Evolutionary conservation across 35 echinoderm and acorn worm genomes (phyloP).

Genomic region (Patiria miniata): DNA sequence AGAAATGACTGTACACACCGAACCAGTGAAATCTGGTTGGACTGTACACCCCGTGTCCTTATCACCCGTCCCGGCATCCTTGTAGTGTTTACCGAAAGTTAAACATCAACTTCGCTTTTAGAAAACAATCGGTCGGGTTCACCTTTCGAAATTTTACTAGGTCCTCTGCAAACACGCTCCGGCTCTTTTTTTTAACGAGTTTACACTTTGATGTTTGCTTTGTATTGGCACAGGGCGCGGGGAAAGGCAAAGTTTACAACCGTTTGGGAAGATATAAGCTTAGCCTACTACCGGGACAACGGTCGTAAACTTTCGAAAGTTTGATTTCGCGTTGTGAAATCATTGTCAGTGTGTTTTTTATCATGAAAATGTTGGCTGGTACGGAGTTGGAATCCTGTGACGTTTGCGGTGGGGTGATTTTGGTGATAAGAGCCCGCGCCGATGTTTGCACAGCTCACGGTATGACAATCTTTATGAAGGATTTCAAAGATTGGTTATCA

Average conservation of each 20-base stretch:
- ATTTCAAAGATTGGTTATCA: neutral
- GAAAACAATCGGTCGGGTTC: constrained; percentile 23
- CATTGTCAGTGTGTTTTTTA: neutral
- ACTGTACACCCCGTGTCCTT: neutral
- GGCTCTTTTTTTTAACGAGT: constrained; percentile 6
- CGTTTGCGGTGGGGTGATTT: constrained; percentile 27
- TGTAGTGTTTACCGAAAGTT: constrained; percentile 21
- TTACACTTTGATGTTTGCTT: neutral
- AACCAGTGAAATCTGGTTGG: constrained; percentile 12
- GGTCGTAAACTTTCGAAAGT: constrained; percentile 33
- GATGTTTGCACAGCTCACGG: neutral
- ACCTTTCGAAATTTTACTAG: neutral
- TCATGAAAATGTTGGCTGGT: neutral
- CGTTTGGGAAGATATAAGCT: neutral
- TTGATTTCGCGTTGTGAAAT: neutral
- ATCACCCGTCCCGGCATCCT: neutral
- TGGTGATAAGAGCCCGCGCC: neutral
- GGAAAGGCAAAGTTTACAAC: neutral
- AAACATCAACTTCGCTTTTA: constrained; percentile 34
- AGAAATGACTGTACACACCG: neutral
- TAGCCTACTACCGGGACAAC: neutral
- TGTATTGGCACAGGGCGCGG: neutral
- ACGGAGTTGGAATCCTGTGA: neutral
- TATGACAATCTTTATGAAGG: neutral
- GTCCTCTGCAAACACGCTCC: neutral